Evolutionary conservation across 2,888 invertebrate species (phyloP), one percentile per base, ranked within the genome.

Genomic region (Parelbella ahira): DNA sequence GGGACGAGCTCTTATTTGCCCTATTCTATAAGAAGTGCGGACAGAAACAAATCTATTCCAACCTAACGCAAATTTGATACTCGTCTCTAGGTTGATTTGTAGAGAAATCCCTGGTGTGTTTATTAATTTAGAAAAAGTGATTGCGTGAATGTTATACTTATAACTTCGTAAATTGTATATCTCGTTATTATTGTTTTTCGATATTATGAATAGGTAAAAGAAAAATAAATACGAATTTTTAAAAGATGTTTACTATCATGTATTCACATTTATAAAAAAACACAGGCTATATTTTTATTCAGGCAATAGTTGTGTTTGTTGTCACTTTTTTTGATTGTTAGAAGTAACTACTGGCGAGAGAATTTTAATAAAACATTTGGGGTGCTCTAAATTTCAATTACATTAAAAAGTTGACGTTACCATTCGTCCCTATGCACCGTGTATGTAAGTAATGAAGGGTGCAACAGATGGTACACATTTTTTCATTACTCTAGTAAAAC

Each of bases 381-480:
- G 79, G 76, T 65, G 65, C 68, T 68, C 66, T 70, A 69, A 68
- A 67, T 78, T 84, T 83, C 82, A 84, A 83, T 84, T 81, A 84
- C 75, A 82, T 84, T 84, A 83, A 84, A 86, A 84, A 83, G 74
- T 78, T 75, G 78, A 76, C 71, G 70, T 59, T 65, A 67, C 65
- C 68, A 61, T 72, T 79, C 68, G 75, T 69, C 73, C 73, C 78
- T 69, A 74, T 79, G 74, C 71, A 72, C 68, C 58, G 63, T 56
- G 60, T 58, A 69, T 60, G 63, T 62, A 76, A 62, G 76, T 79
- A 82, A 82, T 81, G 83, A 81, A 86, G 86, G 86, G 86, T 79
- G 83, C 76, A 84, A 84, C 86, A 87, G 86, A 84, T 86, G 86
- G 80, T 80, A 60, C 65, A 65, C 61, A 82, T 84, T 82, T 83